Evolutionary conservation across 2,888 invertebrate genomes (phyloP).

Genomic region (Diarsia dahlii): DNA sequence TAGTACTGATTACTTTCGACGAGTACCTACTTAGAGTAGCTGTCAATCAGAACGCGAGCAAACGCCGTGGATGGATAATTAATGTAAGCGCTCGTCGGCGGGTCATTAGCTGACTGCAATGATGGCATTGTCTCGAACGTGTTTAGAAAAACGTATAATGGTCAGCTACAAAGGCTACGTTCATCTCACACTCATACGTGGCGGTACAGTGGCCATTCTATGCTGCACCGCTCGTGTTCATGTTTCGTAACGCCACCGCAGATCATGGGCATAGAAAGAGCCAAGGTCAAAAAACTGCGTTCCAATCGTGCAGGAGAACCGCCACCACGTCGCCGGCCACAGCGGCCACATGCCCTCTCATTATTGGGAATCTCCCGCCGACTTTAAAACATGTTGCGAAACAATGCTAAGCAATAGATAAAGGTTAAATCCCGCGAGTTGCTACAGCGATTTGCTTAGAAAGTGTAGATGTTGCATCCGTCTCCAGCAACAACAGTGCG

Average conservation of each 20-base stretch:
- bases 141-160: conserved; percentile 60
- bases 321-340: conserved; percentile 42
- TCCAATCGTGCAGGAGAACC: conserved; percentile 56
- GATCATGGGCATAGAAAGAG: conserved; percentile 70
- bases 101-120: conserved; percentile 51
- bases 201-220: conserved; percentile 62
- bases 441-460: conserved; percentile 57
- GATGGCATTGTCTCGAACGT: conserved; percentile 52
- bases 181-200: conserved; percentile 39
- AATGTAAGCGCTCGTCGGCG: conserved; percentile 15
- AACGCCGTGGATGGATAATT: conserved; percentile 3
- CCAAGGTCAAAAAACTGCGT: conserved; percentile 69
- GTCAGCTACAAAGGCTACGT: conserved; percentile 42
- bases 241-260: conserved; percentile 66
- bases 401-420: conserved; percentile 66
- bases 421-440: conserved; percentile 68
- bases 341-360: conserved; percentile 44
- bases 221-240: conserved; percentile 46
- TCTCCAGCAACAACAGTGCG: conserved; percentile 51
- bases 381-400: conserved; percentile 53
- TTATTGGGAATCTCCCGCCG: conserved; percentile 67
- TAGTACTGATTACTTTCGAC: conserved; percentile 29
- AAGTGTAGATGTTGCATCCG: conserved; percentile 57
- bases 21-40: conserved; percentile 2
- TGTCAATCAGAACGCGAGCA: conserved; percentile 29